Conservation (phyloP, 1,140 invertebrate genomes). For the Triops cancriformis region DNA sequence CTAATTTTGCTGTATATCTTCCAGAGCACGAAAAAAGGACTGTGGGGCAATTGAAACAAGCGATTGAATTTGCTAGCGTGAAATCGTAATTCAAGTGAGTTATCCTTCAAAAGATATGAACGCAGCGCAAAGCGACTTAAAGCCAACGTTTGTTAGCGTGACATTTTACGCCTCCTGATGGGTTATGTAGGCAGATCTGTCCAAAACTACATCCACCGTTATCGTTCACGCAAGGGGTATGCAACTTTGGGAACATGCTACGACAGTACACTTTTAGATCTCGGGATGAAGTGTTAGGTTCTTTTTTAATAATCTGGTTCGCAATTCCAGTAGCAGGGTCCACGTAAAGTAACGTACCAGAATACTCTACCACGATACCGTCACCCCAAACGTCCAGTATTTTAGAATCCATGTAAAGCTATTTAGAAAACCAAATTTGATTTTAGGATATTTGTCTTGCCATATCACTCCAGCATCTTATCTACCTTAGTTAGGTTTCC, state of each 20-base stretch:
- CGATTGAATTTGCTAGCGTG: too few relatives aligned
- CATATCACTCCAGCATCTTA: too few relatives aligned
- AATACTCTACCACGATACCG: background rate
- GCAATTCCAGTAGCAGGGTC: background rate
- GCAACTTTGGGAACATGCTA: background rate
- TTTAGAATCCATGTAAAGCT: background rate
- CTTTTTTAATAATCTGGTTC: background rate
- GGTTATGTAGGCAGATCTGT: background rate
- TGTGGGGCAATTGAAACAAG: too few relatives aligned
- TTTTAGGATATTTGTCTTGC: too few relatives aligned
- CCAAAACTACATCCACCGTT: background rate
- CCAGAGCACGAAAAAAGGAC: too few relatives aligned
- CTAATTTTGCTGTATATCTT: too few relatives aligned
- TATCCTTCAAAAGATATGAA: background rate
- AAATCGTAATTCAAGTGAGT: too few relatives aligned
- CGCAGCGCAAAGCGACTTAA: background rate
- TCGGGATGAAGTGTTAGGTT: background rate
- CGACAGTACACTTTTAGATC: background rate
- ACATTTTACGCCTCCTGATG: background rate
- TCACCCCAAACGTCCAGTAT: background rate
- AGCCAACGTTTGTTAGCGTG: background rate
- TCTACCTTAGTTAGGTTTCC: background rate
- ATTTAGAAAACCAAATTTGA: background rate
- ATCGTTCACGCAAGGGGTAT: background rate
- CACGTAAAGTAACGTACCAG: background rate